Base-by-base conservation (phyloP, 92 coral and sea anemone species). In the Muricea muricata region DNA sequence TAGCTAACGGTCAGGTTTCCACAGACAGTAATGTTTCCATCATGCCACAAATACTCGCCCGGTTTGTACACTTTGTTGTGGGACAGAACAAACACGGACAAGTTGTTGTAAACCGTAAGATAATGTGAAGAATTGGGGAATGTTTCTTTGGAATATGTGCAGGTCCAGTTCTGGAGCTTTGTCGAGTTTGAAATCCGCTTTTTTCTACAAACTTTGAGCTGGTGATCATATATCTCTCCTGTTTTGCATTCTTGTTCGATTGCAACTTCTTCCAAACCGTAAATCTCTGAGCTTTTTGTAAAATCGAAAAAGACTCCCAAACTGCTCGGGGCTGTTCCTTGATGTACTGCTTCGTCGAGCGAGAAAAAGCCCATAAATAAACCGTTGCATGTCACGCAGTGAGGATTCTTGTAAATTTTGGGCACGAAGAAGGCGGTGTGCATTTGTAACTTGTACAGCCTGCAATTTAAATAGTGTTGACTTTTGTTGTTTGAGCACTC, bases 1-100 rank as follows among this genome's bases (percentile, higher is more conserved):
- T 31, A 50, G 14, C 0, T 17, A 1, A 30, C 71, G 9, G 73
- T 78, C 30, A 86, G 52, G 48, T 86, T 86, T 52, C 79, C 83
- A 31, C 89, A 86, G 23, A 86, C 76, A 14, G 83, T 68, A 50
- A 86, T 68, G 1, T 72, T 86, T 12, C 35, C 63, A 0, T 39
- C 69, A 39, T 68, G 67, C 65, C 82, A 54, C 12, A 23, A 20
- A 66, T 86, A 86, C 8, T 75, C 29, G 20, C 18, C 73, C 17
- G 55, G 68, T 0, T 14, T 68, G 72, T 86, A 86, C 34, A 67
- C 11, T 40, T 29, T 68, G 40, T 68, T 25, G 35, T 86, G 89
- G 15, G 89, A 35, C 1, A 14, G 29, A 9, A 86, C 89, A 67
- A 46, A 35, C 40, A 86, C 40, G 13, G 84, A 78, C 25, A 13